Evolutionary conservation across 1,140 invertebrate genomes (phyloP), one percentile per base, ranked within the genome.

Genomic region (Steinernema feltiae): DNA sequence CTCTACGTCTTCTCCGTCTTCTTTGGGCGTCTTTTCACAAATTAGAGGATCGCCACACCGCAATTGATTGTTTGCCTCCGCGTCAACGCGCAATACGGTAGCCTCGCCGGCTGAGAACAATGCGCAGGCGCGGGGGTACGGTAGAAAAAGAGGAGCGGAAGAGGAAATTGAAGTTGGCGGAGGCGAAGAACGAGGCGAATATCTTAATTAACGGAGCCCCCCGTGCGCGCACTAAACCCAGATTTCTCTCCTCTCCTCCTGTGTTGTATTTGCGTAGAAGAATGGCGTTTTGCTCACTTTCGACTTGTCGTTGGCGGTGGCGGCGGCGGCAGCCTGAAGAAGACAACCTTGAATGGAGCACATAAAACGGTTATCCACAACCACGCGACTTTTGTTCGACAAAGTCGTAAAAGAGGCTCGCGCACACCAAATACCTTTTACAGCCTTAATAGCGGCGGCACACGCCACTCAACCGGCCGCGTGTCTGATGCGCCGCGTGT

Each of bases 361-460:
- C 53, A 27, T 63, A 63, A 63, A 63, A 63, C 53, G 53, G 53
- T 63, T 63, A 63, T 63, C 53, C 53, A 63, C 12, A 12, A 27
- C 53, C 53, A 27, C 35, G 24, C 53, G 53, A 63, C 53, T 63
- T 63, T 63, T 63, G 53, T 63, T 63, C 53, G 12, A 41, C n/a
- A 63, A 63, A 63, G 53, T 63, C 53, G 53, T 63, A 63, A 63
- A 63, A 27, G 2, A 27, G 35, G 35, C 35, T 41, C 35, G 7
- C 35, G 35, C 35, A 18, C 35, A 63, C 53, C 12, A 63, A 63
- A 12, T 27, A 63, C 53, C 53, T 63, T 63, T 63, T 63, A 63
- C 53, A 63, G 53, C 53, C 53, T 63, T 63, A 63, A 63, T 63
- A 7, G 53, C 53, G n/a, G n/a, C n/a, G 53, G 53, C 53, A 63